Evolutionary conservation across 2,113 vertebrate genomes (phyloP), one percentile per base, ranked within the genome.

Genomic region (Poicephalus gulielmi): DNA sequence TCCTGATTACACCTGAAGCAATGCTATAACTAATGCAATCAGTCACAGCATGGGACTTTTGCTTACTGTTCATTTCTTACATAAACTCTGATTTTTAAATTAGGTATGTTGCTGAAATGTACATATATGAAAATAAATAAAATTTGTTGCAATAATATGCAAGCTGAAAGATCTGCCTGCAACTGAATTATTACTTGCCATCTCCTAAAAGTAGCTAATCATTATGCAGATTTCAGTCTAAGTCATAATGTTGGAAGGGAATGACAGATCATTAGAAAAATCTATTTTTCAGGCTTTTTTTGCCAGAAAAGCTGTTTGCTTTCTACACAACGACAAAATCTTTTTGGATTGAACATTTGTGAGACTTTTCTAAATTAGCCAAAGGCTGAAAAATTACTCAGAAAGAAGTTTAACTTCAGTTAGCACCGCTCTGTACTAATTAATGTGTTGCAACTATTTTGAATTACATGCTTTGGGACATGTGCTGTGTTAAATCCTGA

Each of bases 1-100:
- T 97, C 74, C 86, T 93, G 94, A 97, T 98, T 98, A 97, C 69
- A 97, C 95, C 95, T 97, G 95, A 98, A 97, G 88, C 91, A 96
- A 95, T 95, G 89, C 78, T 87, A 50, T 90, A 97, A 94, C 86
- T 89, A 97, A 96, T 71, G 83, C 46, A 97, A 98, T 98, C 94
- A 96, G 95, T 98, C 97, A 97, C 79, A 95, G 93, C 66, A 96
- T 90, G 52, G 76, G 76, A 71, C 70, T 64, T 94, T 43, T 79
- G 28, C 47, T 81, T 70, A 44, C 25, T 57, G 53, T 80, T 96
- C 76, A 83, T 91, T 94, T 95, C 94, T 95, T 74, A 96, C 63
- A 80, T 37, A 79, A 89, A 86, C 70, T 91, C 41, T 83, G 77
- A 87, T 91, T 97, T 97, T 94, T 52, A 86, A 91, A 97, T 97